phyloP scores from a whole-genome alignment of 2,888 invertebrate genomes.

The Apamea anceps region DNA sequence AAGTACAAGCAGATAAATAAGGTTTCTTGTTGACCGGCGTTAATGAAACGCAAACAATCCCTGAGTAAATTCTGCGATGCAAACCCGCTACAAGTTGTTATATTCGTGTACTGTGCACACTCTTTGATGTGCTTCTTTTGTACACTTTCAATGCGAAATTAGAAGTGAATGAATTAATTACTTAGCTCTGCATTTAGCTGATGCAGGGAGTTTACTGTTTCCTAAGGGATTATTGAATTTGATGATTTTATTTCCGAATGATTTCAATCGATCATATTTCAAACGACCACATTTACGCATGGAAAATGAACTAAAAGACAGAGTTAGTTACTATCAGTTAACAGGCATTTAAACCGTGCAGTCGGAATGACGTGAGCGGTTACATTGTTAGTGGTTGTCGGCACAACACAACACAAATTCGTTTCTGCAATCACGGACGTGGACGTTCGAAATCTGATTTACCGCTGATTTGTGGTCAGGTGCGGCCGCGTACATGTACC shows the following conservation, averaged over 20 bases:
- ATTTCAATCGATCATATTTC: slow-evolving; percentile 16
- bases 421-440: slow-evolving; percentile 86
- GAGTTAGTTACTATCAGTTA: slow-evolving; percentile 35
- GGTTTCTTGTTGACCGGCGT: slow-evolving; percentile 82
- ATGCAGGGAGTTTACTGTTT: slow-evolving; percentile 6
- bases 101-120: slow-evolving; percentile 50
- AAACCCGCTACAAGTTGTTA: slow-evolving; percentile 73
- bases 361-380: slow-evolving; percentile 69
- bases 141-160: slow-evolving; percentile 52
- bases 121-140: slow-evolving; percentile 62
- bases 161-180: slow-evolving; percentile 59
- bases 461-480: slow-evolving; percentile 87
- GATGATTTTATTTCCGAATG: slow-evolving; percentile 7
- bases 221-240: background rate
- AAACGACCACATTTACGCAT: background rate
- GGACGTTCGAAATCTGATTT: slow-evolving; percentile 87
- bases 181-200: slow-evolving; percentile 38
- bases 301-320: background rate
- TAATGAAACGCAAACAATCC: slow-evolving; percentile 87
- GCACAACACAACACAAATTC: slow-evolving; percentile 78
- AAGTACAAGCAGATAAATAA: slow-evolving; percentile 80
- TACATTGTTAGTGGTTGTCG: slow-evolving; percentile 77
- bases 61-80: slow-evolving; percentile 78
- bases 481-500: slow-evolving; percentile 64
- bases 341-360: slow-evolving; percentile 59